phyloP scores from a whole-genome alignment of 2,888 invertebrate genomes.

The Acrobasis repandana region DNA sequence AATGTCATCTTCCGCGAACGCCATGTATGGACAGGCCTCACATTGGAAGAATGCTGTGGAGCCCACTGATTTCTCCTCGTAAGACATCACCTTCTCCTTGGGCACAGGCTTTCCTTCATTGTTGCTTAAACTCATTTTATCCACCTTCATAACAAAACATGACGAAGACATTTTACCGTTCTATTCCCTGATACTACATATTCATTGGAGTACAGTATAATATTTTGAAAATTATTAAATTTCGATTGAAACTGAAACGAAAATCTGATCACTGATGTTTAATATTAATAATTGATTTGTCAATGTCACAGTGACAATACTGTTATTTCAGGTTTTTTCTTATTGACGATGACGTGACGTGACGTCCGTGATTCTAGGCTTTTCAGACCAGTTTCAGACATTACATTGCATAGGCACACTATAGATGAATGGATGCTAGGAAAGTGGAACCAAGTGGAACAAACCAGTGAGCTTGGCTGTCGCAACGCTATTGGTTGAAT shows the following conservation, averaged over 20 bases:
- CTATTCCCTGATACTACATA: not conserved
- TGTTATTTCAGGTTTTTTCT: too few species aligned
- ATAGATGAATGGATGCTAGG: too few species aligned
- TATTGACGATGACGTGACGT: too few species aligned
- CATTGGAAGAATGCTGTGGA: constrained; percentile 80
- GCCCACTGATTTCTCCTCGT: constrained; percentile 76
- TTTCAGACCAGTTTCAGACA: too few species aligned
- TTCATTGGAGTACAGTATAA: constrained; percentile 1
- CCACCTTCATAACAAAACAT: constrained; percentile 44
- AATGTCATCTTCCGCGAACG: constrained; percentile 77
- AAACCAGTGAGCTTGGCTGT: not conserved
- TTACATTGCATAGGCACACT: too few species aligned
- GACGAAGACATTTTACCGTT: constrained; percentile 48
- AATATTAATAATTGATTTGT: not conserved
- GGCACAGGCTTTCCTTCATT: constrained; percentile 46
- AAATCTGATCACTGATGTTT: too few species aligned
- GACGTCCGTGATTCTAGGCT: too few species aligned
- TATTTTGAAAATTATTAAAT: not conserved
- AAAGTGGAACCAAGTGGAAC: too few species aligned
- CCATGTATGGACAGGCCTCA: constrained; percentile 81
- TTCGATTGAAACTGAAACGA: too few species aligned
- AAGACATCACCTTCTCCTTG: constrained; percentile 74
- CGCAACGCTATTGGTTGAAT: constrained; percentile 24
- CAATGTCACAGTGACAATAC: not conserved
- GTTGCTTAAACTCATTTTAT: constrained; percentile 22